Evolutionary conservation across 2,113 vertebrate genomes (phyloP).

Genomic region (Tapirus terrestris): DNA sequence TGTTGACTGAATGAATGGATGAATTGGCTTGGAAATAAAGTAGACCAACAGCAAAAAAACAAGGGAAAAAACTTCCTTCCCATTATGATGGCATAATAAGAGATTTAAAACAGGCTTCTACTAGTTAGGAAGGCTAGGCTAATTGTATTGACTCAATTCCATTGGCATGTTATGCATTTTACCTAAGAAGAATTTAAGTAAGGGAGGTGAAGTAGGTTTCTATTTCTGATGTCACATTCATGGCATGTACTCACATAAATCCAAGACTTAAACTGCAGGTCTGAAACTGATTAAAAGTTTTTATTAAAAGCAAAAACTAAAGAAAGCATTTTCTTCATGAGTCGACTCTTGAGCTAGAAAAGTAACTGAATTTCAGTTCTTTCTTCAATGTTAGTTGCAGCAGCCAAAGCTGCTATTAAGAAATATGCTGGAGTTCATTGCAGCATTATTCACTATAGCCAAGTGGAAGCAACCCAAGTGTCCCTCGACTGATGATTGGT

Average conservation of each 20-base stretch:
- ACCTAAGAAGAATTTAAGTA: constrained; percentile 65
- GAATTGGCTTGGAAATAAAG: constrained; percentile 11
- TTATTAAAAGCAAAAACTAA: constrained; percentile 39
- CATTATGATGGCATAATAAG: not conserved
- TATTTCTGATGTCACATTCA: constrained; percentile 70
- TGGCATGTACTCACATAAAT: constrained; percentile 67
- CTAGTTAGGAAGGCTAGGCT: constrained; percentile 53
- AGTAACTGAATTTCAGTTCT: constrained; percentile 38
- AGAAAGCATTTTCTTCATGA: not conserved
- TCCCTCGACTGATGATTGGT: no score
- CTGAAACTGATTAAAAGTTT: constrained; percentile 58
- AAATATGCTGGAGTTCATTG: no score
- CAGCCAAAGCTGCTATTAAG: not conserved
- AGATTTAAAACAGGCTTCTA: constrained; percentile 52
- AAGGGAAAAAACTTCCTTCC: not conserved
- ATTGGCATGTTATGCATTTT: constrained; percentile 63
- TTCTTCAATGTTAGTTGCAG: not conserved
- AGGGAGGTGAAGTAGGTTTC: constrained; percentile 39
- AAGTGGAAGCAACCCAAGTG: no score
- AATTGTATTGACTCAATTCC: constrained; percentile 65
- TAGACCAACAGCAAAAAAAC: not conserved
- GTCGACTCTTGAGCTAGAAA: constrained; percentile 26
- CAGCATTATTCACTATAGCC: no score
- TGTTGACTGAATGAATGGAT: not conserved
- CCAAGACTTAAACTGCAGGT: constrained; percentile 51